Evolutionary conservation across 2,888 invertebrate species (phyloP), one percentile per base, ranked within the genome.

Genomic region (Chaitophorus viminalis): DNA sequence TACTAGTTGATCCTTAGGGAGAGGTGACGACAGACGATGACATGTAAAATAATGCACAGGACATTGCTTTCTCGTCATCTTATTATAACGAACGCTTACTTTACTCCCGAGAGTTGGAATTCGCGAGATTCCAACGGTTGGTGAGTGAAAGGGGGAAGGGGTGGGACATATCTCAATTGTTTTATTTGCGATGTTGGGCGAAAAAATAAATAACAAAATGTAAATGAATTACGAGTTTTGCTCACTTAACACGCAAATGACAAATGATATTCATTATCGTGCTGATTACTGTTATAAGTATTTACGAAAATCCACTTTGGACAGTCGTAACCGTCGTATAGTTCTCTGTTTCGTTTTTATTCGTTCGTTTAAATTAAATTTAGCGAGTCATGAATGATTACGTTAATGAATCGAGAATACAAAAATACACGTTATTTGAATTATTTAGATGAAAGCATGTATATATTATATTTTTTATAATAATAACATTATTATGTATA

Each of bases 211-310:
- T 18, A 60, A 81, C 65, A 68, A 81, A 39, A 39, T 81, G 77
- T 9, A 68, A 29, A 81, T 81, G 39, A 81, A 81, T 68, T 81
- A 81, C 68, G 39, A 68, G 29, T 29, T 36, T 39, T 39, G 1
- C 81, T 39, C 68, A 29, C 65, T 78, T 33, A 33, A n/a, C 78
- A 60, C 4, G 36, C 68, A 14, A 0, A 81, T 68, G 39, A 81
- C 68, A 39, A 79, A 65, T 36, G 29, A 81, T 39, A 39, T 68
- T 68, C 65, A 39, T 81, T 9, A 46, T 81, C n/a, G 29, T 68
- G 36, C 65, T 81, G 79, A 68, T 81, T 68, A 81, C 39, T 81
- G 3, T 39, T 29, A 9, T 46, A 21, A 68, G 79, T 79, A 65
- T 65, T 65, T 79, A 17, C 36, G 18, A 65, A 79, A 79, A 79